Conservation (phyloP, 2,888 invertebrate species). For the Romanomermis culicivorax region DNA sequence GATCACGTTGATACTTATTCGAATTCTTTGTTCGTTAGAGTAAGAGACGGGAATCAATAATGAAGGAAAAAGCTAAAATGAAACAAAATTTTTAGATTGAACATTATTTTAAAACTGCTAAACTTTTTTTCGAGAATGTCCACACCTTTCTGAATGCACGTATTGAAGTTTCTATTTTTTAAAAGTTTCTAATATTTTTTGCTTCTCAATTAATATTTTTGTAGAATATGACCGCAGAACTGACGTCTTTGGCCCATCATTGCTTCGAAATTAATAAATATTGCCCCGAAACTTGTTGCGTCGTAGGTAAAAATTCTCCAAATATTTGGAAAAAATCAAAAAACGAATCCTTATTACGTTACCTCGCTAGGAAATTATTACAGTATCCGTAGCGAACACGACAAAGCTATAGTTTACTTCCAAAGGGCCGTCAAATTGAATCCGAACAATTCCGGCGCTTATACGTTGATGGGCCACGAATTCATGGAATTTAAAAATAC, state of each 20-base stretch:
- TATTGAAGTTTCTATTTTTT: neutral
- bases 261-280: conserved; percentile 87
- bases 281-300: conserved; percentile 85
- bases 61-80: conserved; percentile 5
- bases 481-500: conserved; percentile 97
- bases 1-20: conserved; percentile 93
- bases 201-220: too few relatives aligned
- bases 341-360: too few relatives aligned
- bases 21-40: conserved; percentile 72
- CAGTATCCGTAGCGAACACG: conserved; percentile 78
- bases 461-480: conserved; percentile 96
- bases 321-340: too few relatives aligned
- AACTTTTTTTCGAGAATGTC: neutral
- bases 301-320: conserved; percentile 81
- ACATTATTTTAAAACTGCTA: conserved; percentile 12
- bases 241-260: conserved; percentile 75
- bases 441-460: conserved; percentile 77
- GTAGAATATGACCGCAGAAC: conserved; percentile 59
- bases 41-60: conserved; percentile 12
- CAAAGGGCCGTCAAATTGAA: conserved; percentile 77
- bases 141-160: neutral
- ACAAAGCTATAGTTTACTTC: conserved; percentile 90
- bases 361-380: conserved; percentile 77
- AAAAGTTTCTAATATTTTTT: too few relatives aligned
- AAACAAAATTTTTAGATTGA: too few relatives aligned